Conservation (phyloP, 1,140 invertebrate species). For the Musca domestica region DNA sequence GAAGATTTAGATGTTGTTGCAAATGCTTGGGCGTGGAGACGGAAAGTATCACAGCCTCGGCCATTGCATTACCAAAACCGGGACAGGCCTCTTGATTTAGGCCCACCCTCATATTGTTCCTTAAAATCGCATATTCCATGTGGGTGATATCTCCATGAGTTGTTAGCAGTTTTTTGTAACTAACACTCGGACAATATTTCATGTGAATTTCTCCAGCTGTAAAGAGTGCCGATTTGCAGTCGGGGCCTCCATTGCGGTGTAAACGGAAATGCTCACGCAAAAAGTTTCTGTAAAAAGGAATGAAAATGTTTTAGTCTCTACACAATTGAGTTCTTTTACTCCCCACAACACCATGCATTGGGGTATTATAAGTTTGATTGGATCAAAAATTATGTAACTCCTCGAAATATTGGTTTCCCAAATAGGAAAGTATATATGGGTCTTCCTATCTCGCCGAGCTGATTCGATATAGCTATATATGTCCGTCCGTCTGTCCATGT, state of each 20-base stretch:
- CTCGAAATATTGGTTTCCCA: no score
- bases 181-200: slow-evolving; percentile 30
- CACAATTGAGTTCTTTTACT: no score
- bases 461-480: no score
- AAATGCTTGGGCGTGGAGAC: slow-evolving; percentile 30
- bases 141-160: slow-evolving; percentile 74
- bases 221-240: slow-evolving; percentile 30
- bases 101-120: slow-evolving; percentile 62
- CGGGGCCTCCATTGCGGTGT: slow-evolving; percentile 26
- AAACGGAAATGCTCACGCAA: slow-evolving; percentile 23
- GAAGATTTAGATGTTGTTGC: slow-evolving; percentile 54
- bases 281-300: slow-evolving; percentile 19
- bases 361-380: no score
- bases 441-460: no score
- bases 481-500: no score
- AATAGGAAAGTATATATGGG: no score
- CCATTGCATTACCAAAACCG: slow-evolving; percentile 29
- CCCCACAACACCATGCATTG: no score
- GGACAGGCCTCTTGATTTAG: slow-evolving; percentile 65
- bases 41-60: slow-evolving; percentile 31
- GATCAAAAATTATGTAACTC: no score
- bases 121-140: slow-evolving; percentile 68
- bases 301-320: not conserved
- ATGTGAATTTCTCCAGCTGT: slow-evolving; percentile 27
- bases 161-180: slow-evolving; percentile 30